Evolutionary conservation across 2,888 invertebrate species (phyloP), one percentile per base, ranked within the genome.

Genomic region (Brenthis daphne): DNA sequence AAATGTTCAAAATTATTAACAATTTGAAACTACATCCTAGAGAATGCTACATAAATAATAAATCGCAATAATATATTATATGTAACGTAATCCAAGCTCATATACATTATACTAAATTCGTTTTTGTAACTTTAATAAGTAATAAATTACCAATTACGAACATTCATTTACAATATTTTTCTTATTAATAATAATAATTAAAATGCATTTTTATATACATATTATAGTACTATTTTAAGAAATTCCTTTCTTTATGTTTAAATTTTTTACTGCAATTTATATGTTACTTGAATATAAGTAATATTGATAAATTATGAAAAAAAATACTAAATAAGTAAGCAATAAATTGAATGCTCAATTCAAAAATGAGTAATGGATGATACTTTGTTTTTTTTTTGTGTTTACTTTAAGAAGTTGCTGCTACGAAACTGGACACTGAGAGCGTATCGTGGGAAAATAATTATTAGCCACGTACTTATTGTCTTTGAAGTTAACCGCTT

Each of bases 381-480:
- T 58, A 57, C 67, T 53, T 56, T 13, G 20, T 53, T 51, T 57
- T 68, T 53, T 53, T 16, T 16, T 16, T 16, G 16, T 70, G 67
- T 70, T 68, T 69, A 69, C 58, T 68, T 65, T 58, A 65, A 64
- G 54, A 56, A 43, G 55, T 63, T 64, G 64, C 37, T 73, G 67
- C 70, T 71, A 66, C 67, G 73, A 72, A 75, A 70, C 73, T 73
- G 73, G 75, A 72, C 75, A 72, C 72, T 70, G 74, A 54, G 72
- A 80, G 73, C 75, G 71, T 73, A 71, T 71, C 80, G 89, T 89
- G 88, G 90, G 89, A 89, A 87, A 84, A 82, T 77, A 69, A 80
- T 60, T 4, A 60, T 81, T 79, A 82, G 77, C 78, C 79, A 78
- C 80, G 77, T 79, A 81, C 78, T 80, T 81, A 82, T 83, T 81